A percentile compares a stretch with the other conserved stretches of the same genome.
Evolutionary conservation across 2,113 vertebrate species (phyloP).

Genomic region (Hippolais icterina): DNA sequence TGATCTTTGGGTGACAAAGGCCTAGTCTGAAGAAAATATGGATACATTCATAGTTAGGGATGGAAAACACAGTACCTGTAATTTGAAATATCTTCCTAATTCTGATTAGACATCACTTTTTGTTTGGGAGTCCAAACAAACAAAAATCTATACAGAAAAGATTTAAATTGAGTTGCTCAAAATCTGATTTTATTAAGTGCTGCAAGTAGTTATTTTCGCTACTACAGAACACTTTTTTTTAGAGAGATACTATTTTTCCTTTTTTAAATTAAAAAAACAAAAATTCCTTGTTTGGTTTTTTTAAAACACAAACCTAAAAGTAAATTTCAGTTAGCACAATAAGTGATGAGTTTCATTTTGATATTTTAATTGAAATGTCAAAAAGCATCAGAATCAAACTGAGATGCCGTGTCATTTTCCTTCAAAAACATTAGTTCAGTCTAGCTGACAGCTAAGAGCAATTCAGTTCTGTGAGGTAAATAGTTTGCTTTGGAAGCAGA

Average conservation of each 20-base stretch:
- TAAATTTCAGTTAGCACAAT: neutral
- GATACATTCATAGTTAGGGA: neutral
- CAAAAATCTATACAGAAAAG: neutral
- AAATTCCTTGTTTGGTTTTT: neutral
- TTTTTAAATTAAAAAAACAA: neutral
- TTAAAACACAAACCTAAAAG: neutral
- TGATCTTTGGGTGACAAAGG: neutral
- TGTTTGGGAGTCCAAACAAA: neutral
- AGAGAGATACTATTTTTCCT: neutral
- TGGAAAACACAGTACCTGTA: neutral
- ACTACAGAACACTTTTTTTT: neutral
- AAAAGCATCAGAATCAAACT: constrained; percentile 9
- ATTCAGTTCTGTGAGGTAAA: neutral
- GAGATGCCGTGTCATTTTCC: neutral
- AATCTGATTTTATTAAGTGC: neutral
- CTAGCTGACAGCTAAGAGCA: neutral
- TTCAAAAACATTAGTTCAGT: neutral
- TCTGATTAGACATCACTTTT: neutral
- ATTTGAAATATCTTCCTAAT: neutral
- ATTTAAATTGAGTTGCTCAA: neutral
- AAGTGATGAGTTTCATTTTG: neutral
- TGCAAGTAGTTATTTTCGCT: neutral
- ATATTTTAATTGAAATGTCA: neutral
- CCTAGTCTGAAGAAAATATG: neutral
- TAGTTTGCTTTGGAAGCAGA: neutral